These are phyloP conservation scores for Acyrthosiphon pisum DNA, from an alignment of 1,140 invertebrate genomes.

Conservation along the genomic window DNA sequence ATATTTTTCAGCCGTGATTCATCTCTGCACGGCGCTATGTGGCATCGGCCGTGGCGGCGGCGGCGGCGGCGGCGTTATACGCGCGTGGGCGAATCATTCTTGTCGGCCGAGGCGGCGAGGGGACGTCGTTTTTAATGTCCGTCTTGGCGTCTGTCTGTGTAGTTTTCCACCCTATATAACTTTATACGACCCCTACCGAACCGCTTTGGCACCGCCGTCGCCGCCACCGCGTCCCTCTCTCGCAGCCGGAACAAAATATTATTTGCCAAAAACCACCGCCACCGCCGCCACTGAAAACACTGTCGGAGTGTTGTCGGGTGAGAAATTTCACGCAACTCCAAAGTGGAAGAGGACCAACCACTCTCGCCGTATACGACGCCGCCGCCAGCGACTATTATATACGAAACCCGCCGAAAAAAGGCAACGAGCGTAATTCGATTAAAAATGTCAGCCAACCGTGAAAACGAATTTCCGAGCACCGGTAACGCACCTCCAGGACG, in stretches of 20 bases:
- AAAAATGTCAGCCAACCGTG: conserved; percentile 25
- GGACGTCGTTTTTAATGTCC: conserved; percentile 49
- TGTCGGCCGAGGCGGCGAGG: neutral
- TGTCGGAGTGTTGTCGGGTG: conserved; percentile 12
- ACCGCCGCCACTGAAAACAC: neutral
- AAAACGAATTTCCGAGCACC: conserved; percentile 23
- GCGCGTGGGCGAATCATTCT: neutral
- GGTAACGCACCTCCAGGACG: neutral
- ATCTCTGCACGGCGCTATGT: neutral
- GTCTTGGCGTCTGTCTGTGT: conserved; percentile 57
- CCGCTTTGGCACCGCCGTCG: neutral
- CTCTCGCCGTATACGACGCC: neutral
- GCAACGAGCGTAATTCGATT: conserved; percentile 33
- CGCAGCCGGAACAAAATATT: conserved; percentile 37
- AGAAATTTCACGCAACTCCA: conserved; percentile 25
- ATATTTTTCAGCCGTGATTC: conserved; percentile 25
- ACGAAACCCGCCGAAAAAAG: neutral
- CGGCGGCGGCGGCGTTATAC: neutral
- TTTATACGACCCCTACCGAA: conserved; percentile 41
- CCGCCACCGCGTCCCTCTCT: neutral
- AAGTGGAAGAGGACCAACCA: neutral
- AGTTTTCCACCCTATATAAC: conserved; percentile 54
- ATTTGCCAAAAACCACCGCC: conserved; percentile 45
- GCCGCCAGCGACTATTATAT: neutral
- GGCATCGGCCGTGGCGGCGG: neutral